Base-by-base conservation (phyloP, 2,888 invertebrate species). In the Nephrotoma guestfalica region DNA sequence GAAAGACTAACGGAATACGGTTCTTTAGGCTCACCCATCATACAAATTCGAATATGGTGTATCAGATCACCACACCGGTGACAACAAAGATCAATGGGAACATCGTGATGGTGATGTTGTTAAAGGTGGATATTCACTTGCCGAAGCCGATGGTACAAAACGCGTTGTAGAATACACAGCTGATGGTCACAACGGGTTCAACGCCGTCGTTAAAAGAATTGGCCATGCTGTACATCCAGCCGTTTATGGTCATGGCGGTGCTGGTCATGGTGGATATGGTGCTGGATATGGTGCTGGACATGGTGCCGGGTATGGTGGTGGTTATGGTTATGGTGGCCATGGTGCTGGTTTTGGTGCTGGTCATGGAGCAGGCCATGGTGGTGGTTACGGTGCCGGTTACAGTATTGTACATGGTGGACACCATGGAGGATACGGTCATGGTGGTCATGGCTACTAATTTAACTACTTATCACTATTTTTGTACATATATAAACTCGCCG, bases 21-120 rank as follows among this genome's bases (percentile, higher is more conserved):
- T 30, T 2, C 30, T 7, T 45, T 85, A 90, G 90, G 88, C 90
- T 57, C 89, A 92, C 88, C 92, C 92, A 51, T 91, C 92, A 88
- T 92, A 92, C 87, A 89, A 90, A 18, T 92, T 91, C 88, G 91
- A 92, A 88, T 92, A 92, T 88, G 92, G 92, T 1, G 92, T 92
- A n/a, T 91, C 92, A 88, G 92, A 92, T 87, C 89, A 90, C 0
- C 92, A 92, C 57, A 92, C 92, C 1, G 92, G 92, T 1, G 92
- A 92, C 87, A 90, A 91, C 40, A 92, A 92, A 88, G 91, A 91
- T 87, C 92, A 92, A 88, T 91, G 92, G 90, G 93, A 93, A 89
- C 90, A 92, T 71, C 91, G 93, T 51, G 92, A 93, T 88, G 93
- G 93, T 41, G 93, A 92, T 88, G 89, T 90, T 87, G 93, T 93